Base-by-base conservation (phyloP, 1,140 invertebrate genomes). In the Drosophila obscura region DNA sequence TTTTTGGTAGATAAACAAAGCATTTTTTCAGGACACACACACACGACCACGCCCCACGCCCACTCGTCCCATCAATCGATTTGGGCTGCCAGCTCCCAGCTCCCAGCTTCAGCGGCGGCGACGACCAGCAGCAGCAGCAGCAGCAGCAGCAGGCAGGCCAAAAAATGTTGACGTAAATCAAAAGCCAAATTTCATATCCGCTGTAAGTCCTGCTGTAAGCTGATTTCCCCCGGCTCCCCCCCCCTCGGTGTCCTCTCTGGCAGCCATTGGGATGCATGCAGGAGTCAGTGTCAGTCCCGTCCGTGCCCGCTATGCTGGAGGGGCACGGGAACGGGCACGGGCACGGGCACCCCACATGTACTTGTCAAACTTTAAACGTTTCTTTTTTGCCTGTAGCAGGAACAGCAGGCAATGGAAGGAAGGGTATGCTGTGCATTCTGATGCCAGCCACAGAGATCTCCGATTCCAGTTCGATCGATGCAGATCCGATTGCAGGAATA, bases 161-260 rank as follows among this genome's bases (percentile, higher is more conserved):
- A 65, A 73, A 84, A 84, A 74, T 57, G 74, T 83, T 89, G 83
- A 88, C 84, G 83, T 88, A 88, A 88, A 88, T 88, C 83, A 88
- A 88, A 88, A 88, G 83, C 84, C 83, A 88, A 76, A 88, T 88
- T 88, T 89, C 84, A 89, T 88, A 88, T 88, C 83, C 83, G 83
- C 57, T 88, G 83, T 88, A 88, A 88, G 83, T 88, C 83, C 35
- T 83, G 73, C 80, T 88, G 84, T 88, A 87, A 87, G 83, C 83
- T 87, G 79, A 77, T 85, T 85, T 87, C 35, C 19, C 1, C 19
- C 19, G 19, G 4, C 9, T 11, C 9, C 35, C 77, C 68, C 67
- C 45, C 41, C 16, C 24, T 5, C 9, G 26, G 16, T 9, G 24
- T 15, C 31, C 7, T 19, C 22, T 6, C 51, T 7, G 24, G 31